These are phyloP conservation scores for Ennomos erosarius DNA, from an alignment of 2,888 invertebrate genomes.

Conservation along the genomic window DNA sequence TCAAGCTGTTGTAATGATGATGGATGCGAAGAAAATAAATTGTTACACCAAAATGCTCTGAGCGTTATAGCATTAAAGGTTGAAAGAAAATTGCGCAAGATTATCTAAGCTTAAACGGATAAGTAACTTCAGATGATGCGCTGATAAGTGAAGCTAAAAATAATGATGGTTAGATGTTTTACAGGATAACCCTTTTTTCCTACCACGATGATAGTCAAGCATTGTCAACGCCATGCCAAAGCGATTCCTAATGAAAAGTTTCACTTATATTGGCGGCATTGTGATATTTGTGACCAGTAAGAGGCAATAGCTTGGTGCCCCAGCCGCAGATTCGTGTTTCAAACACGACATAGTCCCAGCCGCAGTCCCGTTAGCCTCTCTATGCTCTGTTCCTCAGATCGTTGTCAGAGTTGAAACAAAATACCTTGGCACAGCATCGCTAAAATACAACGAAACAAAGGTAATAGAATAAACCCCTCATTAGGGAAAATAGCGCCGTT, in stretches of 20 bases:
- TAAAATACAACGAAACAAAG: constrained; percentile 31
- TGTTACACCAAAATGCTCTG: constrained; percentile 31
- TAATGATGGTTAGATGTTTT: constrained; percentile 28
- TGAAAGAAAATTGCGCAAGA: constrained; percentile 40
- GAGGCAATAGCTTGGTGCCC: constrained; percentile 25
- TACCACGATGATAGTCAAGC: too few species aligned
- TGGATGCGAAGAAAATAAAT: constrained; percentile 37
- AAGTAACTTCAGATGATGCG: constrained; percentile 37
- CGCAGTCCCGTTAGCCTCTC: constrained; percentile 58
- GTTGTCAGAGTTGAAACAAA: constrained; percentile 38
- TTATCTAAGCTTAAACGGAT: constrained; percentile 33
- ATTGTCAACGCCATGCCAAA: too few species aligned
- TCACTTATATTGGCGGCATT: not conserved
- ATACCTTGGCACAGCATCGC: constrained; percentile 22
- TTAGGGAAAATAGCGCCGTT: constrained; percentile 50
- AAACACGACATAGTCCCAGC: constrained; percentile 47
- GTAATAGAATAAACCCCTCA: constrained; percentile 35
- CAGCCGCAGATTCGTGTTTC: constrained; percentile 33
- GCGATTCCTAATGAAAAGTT: not conserved
- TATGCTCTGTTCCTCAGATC: constrained; percentile 36
- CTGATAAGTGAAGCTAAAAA: constrained; percentile 32
- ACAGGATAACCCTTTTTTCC: constrained; percentile 9
- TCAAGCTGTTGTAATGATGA: constrained; percentile 32
- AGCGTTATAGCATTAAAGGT: constrained; percentile 42
- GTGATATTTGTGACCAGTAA: constrained; percentile 8